These are phyloP conservation scores for Nematopogon swammerdamellus DNA, from an alignment of 2,888 invertebrate genomes.

Conservation along the genomic window DNA sequence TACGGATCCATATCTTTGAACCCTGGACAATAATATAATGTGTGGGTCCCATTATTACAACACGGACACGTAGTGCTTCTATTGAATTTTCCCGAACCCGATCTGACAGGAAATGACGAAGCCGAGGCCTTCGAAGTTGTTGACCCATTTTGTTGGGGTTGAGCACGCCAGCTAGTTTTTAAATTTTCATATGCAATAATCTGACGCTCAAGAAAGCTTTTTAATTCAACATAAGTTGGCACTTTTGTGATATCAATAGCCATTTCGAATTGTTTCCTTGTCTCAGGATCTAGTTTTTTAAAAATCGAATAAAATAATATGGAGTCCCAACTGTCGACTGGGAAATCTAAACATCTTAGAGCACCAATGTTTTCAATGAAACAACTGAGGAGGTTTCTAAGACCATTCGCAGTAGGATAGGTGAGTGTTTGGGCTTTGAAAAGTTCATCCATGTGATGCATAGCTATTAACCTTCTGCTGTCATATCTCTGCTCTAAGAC, in stretches of 20 bases:
- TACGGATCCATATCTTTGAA: background rate
- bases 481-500: background rate
- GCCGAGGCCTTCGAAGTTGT: background rate
- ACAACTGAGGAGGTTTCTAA: background rate
- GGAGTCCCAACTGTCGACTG: background rate
- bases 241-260: background rate
- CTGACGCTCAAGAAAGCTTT: background rate
- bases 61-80: background rate
- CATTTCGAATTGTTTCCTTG: background rate
- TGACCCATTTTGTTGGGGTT: no score
- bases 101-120: background rate
- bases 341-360: background rate
- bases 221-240: background rate
- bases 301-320: background rate
- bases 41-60: background rate
- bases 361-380: background rate
- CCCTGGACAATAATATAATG: background rate
- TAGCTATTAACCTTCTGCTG: background rate
- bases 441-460: background rate
- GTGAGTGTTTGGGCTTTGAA: background rate
- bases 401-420: background rate
- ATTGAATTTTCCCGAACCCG: background rate
- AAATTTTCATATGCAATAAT: background rate
- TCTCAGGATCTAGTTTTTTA: background rate
- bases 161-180: background rate